phyloP scores from a whole-genome alignment of 1,140 invertebrate species.

The Diorhabda sublineata region DNA sequence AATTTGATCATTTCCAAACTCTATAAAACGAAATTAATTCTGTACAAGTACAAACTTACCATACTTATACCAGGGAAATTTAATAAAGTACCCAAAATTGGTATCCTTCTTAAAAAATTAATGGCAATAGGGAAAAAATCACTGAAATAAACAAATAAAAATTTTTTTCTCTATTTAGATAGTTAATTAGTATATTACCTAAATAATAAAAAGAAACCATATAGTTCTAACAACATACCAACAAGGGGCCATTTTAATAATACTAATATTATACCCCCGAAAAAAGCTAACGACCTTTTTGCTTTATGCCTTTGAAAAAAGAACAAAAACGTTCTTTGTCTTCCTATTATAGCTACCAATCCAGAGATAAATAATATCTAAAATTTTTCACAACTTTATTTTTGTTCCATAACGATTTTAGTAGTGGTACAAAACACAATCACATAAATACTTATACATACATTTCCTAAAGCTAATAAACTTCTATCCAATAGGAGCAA shows the following conservation, averaged over 20 bases:
- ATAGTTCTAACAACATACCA: constrained; percentile 94
- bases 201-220: constrained; percentile 80
- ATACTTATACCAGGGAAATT: constrained; percentile 69
- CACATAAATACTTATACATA: constrained; percentile 53
- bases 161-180: not conserved
- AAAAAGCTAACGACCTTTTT: constrained; percentile 87
- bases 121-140: constrained; percentile 86
- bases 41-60: constrained; percentile 37
- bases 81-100: constrained; percentile 68
- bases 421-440: not conserved
- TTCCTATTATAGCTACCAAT: constrained; percentile 92
- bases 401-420: constrained; percentile 6
- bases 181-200: constrained; percentile 50
- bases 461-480: constrained; percentile 96
- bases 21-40: no score
- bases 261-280: constrained; percentile 91
- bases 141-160: constrained; percentile 49
- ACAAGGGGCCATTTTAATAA: constrained; percentile 94
- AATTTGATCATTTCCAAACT: no score
- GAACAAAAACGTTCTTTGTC: constrained; percentile 92
- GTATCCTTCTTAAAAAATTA: constrained; percentile 78
- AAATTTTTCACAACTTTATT: constrained; percentile 35
- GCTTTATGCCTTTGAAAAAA: constrained; percentile 98
- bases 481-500: constrained; percentile 96
- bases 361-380: constrained; percentile 94